Evolutionary conservation across 2,113 vertebrate genomes (phyloP), one percentile per base, ranked within the genome.

Genomic region (Solea senegalensis): DNA sequence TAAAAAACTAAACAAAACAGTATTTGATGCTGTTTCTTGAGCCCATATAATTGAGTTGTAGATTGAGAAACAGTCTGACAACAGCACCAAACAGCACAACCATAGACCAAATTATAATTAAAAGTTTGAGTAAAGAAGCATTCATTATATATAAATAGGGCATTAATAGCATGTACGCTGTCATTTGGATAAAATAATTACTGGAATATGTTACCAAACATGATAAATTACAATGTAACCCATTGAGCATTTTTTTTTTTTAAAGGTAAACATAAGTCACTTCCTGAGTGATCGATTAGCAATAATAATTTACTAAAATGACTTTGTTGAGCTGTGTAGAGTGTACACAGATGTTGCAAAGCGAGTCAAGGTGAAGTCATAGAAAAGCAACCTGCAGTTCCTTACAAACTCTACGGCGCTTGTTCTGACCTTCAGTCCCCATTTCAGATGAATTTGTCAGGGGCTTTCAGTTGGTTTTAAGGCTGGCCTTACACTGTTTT

Each of bases 391-490:
- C 43, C n/a, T 46, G 2, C 50, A 50, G 39, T 44, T 58, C 8
- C 12, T 52, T 15, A 57, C 45, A 66, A 56, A 65, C 78, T 75
- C 52, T 52, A 5, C 16, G 53, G 73, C 65, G 46, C 51, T 69
- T 69, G 16, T 60, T 82, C 62, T 76, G 65, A 60, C 77, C 56
- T 76, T 82, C 78, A 67, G 66, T 83, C 78, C n/a, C 67, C 70
- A 78, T 86, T 83, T 82, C 78, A 76, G 76, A 86, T 79, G 81
- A 51, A 91, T 91, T 88, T 85, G 82, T 88, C 80, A 66, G 72
- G 72, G 82, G 72, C 72, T 84, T 86, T 86, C 72, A 79, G 57
- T 51, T 78, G 53, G 44, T 62, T 69, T 83, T 69, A 75, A 65
- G 64, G 57, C 68, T 44, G 41, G 57, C 67, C 64, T 53, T 54